Evolutionary conservation across 2,113 vertebrate species (phyloP), one percentile per base, ranked within the genome.

Genomic region (Pteruthius melanotis): DNA sequence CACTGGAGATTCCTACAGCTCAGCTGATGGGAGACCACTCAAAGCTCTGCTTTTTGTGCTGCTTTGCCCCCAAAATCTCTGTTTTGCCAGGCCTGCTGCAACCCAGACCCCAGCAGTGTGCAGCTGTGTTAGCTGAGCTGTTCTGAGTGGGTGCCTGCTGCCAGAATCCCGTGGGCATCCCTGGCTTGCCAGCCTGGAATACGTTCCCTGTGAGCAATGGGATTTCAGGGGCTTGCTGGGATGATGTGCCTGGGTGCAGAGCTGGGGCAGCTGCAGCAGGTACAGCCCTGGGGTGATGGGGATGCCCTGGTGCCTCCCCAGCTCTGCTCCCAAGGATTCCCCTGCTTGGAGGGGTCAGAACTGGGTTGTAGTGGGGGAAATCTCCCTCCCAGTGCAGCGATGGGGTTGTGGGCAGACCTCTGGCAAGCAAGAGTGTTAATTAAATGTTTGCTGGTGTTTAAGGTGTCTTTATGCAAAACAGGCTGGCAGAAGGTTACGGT

Each of bases 331-430:
- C 15, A 4, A 15, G 45, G 27, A 1, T 24, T 77, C 4, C 33
- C 28, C 33, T 52, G 15, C 42, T 78, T 0, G 0, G 24, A 23
- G 13, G 33, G 72, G 8, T 47, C 71, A 61, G n/a, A 33, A 13
- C 6, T 3, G 39, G 27, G 4, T 8, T 52, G 30, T 1, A 6
- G 42, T 5, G 23, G 82, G 35, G 45, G 39, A 65, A 40, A 21
- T 8, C 21, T 31, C 59, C 57, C 44, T 81, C 44, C 40, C 5
- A 7, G 28, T 0, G 0, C n/a, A 26, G 21, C 0, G 1, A 4
- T 10, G 52, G 44, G 69, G 84, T 10, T 66, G 81, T 82, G 65
- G 45, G 87, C 61, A 74, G 89, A 35, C 6, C 63, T 44, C 57
- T 83, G 74, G 81, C 75, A 83, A 50, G 82, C 23, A 16, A 31